These are phyloP conservation scores for Neodon shergylaensis DNA, from an alignment of 2,113 vertebrate species.

Conservation along the genomic window DNA sequence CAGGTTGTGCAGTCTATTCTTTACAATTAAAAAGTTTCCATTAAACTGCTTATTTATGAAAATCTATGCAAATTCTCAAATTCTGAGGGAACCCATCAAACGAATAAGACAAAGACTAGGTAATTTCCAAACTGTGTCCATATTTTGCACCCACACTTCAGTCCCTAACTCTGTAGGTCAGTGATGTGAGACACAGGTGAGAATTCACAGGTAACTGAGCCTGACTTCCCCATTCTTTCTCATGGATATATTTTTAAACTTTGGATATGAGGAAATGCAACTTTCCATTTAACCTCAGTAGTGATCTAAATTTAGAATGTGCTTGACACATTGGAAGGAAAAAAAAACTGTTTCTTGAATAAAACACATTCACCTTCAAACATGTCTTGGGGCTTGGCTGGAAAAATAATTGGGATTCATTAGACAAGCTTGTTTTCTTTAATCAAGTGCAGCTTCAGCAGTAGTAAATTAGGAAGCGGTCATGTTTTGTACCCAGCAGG, in stretches of 20 bases:
- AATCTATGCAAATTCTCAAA: neutral
- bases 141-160: neutral
- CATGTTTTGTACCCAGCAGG: neutral
- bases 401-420: neutral
- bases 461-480: neutral
- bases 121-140: neutral
- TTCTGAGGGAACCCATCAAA: neutral
- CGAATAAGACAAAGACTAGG: neutral
- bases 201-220: fast-evolving
- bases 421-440: neutral
- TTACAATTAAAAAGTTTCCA: neutral
- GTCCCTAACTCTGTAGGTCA: neutral
- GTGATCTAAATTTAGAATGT: neutral
- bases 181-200: too few species aligned
- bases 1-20: neutral
- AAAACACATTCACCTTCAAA: slow-evolving; percentile 24
- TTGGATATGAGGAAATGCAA: neutral
- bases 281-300: neutral
- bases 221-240: neutral
- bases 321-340: neutral
- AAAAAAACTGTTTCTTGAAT: neutral
- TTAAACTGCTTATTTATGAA: neutral
- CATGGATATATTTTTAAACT: neutral
- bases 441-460: neutral
- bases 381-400: neutral